Conservation (phyloP, 2,888 invertebrate species). For the Stramonita haemastoma region DNA sequence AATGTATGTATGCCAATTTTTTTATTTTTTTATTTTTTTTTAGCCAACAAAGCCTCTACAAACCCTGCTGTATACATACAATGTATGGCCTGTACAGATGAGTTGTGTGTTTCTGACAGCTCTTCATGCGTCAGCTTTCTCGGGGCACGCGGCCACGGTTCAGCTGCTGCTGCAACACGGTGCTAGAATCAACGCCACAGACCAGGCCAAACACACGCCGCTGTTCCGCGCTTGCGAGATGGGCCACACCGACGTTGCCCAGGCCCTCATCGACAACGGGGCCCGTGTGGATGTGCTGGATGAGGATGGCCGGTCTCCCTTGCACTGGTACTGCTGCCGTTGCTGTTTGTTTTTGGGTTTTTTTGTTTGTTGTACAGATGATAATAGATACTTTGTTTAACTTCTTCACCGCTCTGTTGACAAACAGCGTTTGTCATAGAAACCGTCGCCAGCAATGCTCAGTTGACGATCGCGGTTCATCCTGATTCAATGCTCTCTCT, state of each 20-base stretch:
- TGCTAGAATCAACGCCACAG: conserved; percentile 71
- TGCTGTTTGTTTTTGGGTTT: background rate
- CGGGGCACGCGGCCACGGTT: conserved; percentile 75
- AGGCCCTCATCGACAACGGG: conserved; percentile 74
- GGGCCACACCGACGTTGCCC: conserved; percentile 75
- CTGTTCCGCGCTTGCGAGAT: conserved; percentile 76
- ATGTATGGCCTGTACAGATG: background rate
- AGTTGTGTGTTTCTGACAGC: conserved; percentile 61
- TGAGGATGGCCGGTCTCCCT: conserved; percentile 74
- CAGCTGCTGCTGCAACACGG: conserved; percentile 72
- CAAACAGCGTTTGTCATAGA: no score
- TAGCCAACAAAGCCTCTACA: background rate
- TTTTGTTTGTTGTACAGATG: background rate
- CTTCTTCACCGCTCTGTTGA: no score
- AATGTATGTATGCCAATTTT: no score
- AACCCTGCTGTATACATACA: background rate
- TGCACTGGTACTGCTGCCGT: conserved; percentile 73
- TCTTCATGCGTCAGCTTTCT: conserved; percentile 76
- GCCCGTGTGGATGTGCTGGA: conserved; percentile 75
- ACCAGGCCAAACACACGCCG: conserved; percentile 76
- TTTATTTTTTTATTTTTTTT: no score
- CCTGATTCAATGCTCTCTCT: no score
- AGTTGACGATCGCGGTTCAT: no score
- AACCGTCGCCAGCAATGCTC: no score
- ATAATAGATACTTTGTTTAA: no score